Percentiles rank a stretch among this genome's conserved stretches.
phyloP scores from a whole-genome alignment of 1,140 invertebrate species.

The Anadara kagoshimensis region DNA sequence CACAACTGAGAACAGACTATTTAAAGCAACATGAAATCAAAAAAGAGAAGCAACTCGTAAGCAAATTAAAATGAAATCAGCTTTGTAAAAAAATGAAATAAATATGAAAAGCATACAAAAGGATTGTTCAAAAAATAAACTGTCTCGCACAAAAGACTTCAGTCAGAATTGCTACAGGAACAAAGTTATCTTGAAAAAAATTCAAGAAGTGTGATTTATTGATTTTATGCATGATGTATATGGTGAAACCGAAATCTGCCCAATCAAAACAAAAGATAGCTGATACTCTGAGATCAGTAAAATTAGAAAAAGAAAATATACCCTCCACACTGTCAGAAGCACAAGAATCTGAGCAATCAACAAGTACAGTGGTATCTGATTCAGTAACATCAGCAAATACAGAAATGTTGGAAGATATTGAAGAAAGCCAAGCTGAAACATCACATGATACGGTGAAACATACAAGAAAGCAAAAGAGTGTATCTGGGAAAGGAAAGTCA shows the following conservation, averaged over 20 bases:
- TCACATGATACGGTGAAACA: not conserved
- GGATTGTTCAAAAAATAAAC: not conserved
- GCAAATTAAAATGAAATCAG: slow-evolving; percentile 9
- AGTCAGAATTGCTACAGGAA: not conserved
- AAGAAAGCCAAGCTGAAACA: not conserved
- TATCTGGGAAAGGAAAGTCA: not conserved
- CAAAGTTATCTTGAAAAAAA: not conserved
- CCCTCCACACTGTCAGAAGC: not conserved
- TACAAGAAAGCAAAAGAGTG: not conserved
- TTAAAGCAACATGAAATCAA: slow-evolving; percentile 5
- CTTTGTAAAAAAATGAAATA: not conserved
- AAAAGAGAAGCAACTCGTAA: slow-evolving; percentile 19
- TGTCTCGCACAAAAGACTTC: slow-evolving; percentile 2
- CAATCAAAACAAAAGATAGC: not conserved
- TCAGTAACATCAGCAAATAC: no score
- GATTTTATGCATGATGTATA: not conserved
- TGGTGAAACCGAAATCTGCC: not conserved
- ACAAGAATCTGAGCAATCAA: no score
- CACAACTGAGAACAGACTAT: slow-evolving; percentile 12
- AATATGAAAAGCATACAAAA: not conserved
- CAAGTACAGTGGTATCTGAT: no score
- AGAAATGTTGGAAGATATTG: no score
- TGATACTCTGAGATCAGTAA: not conserved
- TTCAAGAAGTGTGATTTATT: slow-evolving; percentile 3
- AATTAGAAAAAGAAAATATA: not conserved